phyloP scores from a whole-genome alignment of 1,140 invertebrate genomes.

The Zelostemma sp. region DNA sequence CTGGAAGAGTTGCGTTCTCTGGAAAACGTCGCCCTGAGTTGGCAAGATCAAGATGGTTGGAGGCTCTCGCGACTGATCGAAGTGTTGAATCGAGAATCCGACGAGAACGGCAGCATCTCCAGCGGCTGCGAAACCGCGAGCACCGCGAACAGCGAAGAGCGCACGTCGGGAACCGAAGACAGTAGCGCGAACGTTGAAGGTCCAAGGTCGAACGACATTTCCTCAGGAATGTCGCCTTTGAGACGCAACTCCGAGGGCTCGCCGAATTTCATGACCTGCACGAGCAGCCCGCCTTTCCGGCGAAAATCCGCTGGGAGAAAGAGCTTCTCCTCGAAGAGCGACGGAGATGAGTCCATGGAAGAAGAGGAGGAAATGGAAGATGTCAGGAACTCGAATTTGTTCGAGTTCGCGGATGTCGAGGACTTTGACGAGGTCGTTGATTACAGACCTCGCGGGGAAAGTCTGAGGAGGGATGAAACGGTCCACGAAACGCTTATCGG shows the following conservation, averaged over 20 bases:
- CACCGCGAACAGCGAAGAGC: conserved; percentile 72
- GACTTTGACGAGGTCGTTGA: conserved; percentile 68
- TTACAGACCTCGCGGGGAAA: conserved; percentile 64
- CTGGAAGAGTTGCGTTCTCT: conserved; percentile 64
- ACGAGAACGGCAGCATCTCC: conserved; percentile 82
- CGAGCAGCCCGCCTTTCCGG: conserved; percentile 60
- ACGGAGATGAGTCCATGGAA: conserved; percentile 63
- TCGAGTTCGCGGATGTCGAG: conserved; percentile 64
- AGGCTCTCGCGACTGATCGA: conserved; percentile 63
- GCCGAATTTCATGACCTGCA: conserved; percentile 63
- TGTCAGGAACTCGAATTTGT: conserved; percentile 52
- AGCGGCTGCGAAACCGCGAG: conserved; percentile 84
- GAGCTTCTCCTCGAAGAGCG: conserved; percentile 52
- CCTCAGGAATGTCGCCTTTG: conserved; percentile 9
- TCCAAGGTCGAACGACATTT: conserved; percentile 10
- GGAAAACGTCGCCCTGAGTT: conserved; percentile 62
- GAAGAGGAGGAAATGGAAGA: conserved; percentile 46
- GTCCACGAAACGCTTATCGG: conserved; percentile 26
- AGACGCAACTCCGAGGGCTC: conserved; percentile 65
- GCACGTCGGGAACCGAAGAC: conserved; percentile 49
- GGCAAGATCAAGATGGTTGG: conserved; percentile 67
- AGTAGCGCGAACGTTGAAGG: conserved; percentile 26
- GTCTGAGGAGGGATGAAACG: conserved; percentile 39
- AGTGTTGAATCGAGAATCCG: conserved; percentile 66
- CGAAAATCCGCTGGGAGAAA: conserved; percentile 46